Evolutionary conservation across 1,140 invertebrate species (phyloP), one percentile per base, ranked within the genome.

Genomic region (Drosophila sulfurigaster): DNA sequence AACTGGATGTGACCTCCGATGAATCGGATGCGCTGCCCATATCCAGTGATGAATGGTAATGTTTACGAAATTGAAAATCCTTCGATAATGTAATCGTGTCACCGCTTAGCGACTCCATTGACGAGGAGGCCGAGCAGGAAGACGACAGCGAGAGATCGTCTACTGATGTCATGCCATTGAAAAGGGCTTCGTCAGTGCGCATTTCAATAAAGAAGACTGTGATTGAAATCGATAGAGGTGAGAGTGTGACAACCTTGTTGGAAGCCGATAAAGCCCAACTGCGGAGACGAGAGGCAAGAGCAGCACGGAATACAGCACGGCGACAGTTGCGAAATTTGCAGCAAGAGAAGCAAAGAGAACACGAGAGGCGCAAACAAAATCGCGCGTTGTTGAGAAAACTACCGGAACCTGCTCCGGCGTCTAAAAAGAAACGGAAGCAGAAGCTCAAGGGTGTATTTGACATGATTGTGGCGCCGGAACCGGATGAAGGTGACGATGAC

Each of bases 11-110:
- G 0, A 70, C 66, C 4, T 88, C 83, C 0, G 89, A 83, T 0
- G 83, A 78, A 28, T 62, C 75, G 0, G 46, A 38, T 0, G 11
- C 48, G 0, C 13, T 52, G 0, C 30, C 59, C 0, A 67, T 88
- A 11, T 81, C 85, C 30, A 89, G 82, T 54, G 83, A 91, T 67
- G 81, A 75, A 35, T 41, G 30, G 71, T 74, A 13, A 28, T 32
- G 30, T 32, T 32, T 20, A 20, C 16, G 4, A 8, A 49, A 25
- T 8, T 48, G 6, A 25, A 5, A 8, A 20, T 3, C 20, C 3
- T 7, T 8, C 0, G 3, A 15, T 5, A 13, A 45, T 45, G 11
- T 45, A 46, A 13, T 46, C 13, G n/a, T n/a, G 15, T n/a, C 1
- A 20, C 20, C 45, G 15, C 30, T 5, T 11, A 64, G 62, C 1